These are phyloP conservation scores for Menidia menidia DNA, from an alignment of 2,797 vertebrate genomes.

Conservation along the genomic window DNA sequence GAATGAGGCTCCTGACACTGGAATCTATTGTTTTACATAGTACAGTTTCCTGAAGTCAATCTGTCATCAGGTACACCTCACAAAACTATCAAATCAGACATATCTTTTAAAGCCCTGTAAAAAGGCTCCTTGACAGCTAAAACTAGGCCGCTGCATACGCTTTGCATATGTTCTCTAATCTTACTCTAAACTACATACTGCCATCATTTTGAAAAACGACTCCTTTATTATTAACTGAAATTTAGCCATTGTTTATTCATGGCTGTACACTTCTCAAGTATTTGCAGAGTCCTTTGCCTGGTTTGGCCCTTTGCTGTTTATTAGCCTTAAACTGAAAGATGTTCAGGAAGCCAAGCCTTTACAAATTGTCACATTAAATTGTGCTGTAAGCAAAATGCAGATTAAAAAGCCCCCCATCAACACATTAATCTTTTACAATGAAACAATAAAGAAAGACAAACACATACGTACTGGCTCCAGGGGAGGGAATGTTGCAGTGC, in stretches of 20 bases:
- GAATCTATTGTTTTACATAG: too few species aligned
- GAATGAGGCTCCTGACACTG: too few species aligned
- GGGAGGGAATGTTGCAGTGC: conserved; percentile 14
- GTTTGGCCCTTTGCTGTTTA: conserved; percentile 16
- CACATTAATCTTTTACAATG: conserved; percentile 20
- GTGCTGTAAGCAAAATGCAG: conserved; percentile 30
- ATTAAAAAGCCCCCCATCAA: conserved; percentile 22
- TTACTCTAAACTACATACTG: background rate
- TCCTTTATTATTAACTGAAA: background rate
- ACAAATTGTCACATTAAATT: conserved; percentile 34
- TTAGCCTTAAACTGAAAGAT: conserved; percentile 16
- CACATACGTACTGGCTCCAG: conserved; percentile 5
- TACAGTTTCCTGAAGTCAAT: too few species aligned
- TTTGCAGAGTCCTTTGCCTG: background rate
- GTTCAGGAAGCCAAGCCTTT: conserved; percentile 24
- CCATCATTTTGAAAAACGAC: too few species aligned
- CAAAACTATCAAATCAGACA: background rate
- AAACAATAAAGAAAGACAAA: conserved; percentile 32
- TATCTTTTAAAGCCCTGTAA: background rate
- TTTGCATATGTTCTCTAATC: background rate
- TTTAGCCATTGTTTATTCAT: background rate
- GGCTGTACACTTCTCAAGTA: background rate
- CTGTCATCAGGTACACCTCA: background rate
- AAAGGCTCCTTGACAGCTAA: background rate
- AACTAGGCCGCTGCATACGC: background rate